These are phyloP conservation scores for Bambusicola thoracicus DNA, from an alignment of 2,113 vertebrate genomes.

Conservation along the genomic window DNA sequence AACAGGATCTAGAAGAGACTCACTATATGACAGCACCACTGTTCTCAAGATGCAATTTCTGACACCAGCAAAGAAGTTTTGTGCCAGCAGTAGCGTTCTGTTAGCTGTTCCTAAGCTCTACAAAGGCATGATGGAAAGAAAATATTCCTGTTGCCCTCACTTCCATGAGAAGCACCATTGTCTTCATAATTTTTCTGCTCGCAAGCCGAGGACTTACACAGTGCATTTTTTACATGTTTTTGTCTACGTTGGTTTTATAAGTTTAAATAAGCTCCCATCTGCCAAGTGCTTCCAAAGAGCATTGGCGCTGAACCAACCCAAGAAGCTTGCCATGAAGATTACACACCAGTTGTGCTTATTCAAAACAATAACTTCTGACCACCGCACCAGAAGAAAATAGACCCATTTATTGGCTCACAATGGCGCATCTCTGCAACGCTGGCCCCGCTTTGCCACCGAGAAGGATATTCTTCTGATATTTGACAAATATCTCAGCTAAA, in stretches of 20 bases:
- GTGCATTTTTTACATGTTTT: constrained; percentile 73
- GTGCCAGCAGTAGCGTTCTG: background rate
- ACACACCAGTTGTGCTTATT: constrained; percentile 51
- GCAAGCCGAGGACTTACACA: constrained; percentile 50
- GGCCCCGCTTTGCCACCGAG: background rate
- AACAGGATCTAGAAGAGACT: background rate
- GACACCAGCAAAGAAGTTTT: background rate
- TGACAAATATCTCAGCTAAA: constrained; percentile 12
- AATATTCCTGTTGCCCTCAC: background rate
- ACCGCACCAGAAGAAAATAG: constrained; percentile 58
- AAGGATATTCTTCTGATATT: constrained; percentile 47
- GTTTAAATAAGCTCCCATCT: constrained; percentile 67
- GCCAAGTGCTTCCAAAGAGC: constrained; percentile 65
- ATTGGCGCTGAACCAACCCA: constrained; percentile 33
- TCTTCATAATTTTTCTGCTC: constrained; percentile 7
- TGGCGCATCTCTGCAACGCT: constrained; percentile 24
- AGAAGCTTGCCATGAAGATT: constrained; percentile 59
- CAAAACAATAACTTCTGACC: constrained; percentile 54
- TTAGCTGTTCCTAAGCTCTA: constrained; percentile 6
- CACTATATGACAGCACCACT: background rate
- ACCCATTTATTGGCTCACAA: constrained; percentile 56
- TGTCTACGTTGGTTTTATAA: constrained; percentile 65
- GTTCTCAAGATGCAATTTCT: background rate
- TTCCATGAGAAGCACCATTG: constrained; percentile 37
- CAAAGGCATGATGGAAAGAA: background rate